Percentiles rank a stretch among this genome's conserved stretches.
These are phyloP conservation scores for Leucophenga varia DNA, from an alignment of 1,140 invertebrate species.

Conservation along the genomic window DNA sequence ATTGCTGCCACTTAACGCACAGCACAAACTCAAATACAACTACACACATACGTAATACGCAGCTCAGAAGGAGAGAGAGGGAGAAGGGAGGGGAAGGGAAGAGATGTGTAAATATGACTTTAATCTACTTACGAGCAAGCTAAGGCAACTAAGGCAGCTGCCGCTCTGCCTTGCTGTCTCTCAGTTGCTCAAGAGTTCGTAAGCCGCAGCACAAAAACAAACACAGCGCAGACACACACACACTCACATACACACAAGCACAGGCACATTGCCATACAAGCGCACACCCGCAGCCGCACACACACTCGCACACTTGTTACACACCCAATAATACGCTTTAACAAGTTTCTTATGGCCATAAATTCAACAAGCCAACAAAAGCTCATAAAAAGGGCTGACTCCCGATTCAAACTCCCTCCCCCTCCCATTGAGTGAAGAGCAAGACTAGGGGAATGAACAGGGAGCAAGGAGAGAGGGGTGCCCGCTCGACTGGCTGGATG, in stretches of 20 bases:
- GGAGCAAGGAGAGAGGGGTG: too few relatives aligned
- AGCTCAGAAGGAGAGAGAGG: too few relatives aligned
- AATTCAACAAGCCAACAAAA: conserved; percentile 53
- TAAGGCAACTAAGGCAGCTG: conserved; percentile 30
- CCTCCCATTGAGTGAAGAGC: too few relatives aligned
- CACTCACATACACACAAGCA: too few relatives aligned
- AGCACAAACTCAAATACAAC: conserved; percentile 47
- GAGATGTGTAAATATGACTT: conserved; percentile 48
- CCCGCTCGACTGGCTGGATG: conserved; percentile 1
- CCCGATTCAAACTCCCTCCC: not conserved
- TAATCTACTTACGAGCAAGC: conserved; percentile 55
- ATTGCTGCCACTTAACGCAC: conserved; percentile 50
- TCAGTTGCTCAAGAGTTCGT: conserved; percentile 17
- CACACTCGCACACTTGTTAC: conserved; percentile 36
- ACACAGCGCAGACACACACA: conserved; percentile 24
- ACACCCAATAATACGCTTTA: too few relatives aligned
- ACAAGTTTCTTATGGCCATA: too few relatives aligned
- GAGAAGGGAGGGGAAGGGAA: too few relatives aligned
- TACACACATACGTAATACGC: conserved; percentile 6
- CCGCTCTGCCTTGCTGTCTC: conserved; percentile 8
- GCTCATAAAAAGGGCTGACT: conserved; percentile 46
- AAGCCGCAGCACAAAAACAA: conserved; percentile 28
- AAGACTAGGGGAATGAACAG: too few relatives aligned
- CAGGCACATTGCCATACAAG: conserved; percentile 13
- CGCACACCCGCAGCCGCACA: conserved; percentile 6